A percentile compares a stretch with the other conserved stretches of the same genome.
These are phyloP conservation scores for Melolontha melolontha DNA, from an alignment of 2,888 invertebrate species.

Conservation along the genomic window DNA sequence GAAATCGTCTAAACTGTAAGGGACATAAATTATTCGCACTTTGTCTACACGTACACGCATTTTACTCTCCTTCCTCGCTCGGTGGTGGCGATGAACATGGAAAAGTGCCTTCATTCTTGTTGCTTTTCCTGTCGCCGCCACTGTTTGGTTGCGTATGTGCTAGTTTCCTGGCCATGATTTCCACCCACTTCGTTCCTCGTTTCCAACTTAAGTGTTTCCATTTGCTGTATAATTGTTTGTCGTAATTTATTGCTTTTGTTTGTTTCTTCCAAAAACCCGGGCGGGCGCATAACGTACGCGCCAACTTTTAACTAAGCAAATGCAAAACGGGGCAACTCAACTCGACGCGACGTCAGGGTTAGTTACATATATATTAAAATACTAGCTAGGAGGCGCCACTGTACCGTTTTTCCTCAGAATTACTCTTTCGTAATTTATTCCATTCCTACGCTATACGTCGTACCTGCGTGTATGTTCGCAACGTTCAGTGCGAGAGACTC, in stretches of 20 bases:
- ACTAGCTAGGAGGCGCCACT: too few species aligned
- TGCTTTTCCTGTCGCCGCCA: constrained; percentile 40
- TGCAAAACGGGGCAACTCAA: constrained; percentile 14
- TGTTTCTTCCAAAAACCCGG: constrained; percentile 41
- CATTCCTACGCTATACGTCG: too few species aligned
- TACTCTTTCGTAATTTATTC: too few species aligned
- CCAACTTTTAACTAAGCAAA: constrained; percentile 33
- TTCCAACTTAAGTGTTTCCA: constrained; percentile 48
- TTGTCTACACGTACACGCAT: constrained; percentile 50
- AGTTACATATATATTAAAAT: not conserved
- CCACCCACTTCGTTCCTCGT: constrained; percentile 50
- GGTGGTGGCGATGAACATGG: constrained; percentile 35
- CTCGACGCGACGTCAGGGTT: not conserved
- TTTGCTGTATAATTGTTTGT: constrained; percentile 58
- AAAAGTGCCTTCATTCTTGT: constrained; percentile 33
- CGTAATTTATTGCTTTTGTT: constrained; percentile 54
- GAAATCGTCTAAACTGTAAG: constrained; percentile 50
- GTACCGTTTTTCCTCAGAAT: too few species aligned
- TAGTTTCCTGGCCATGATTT: constrained; percentile 47
- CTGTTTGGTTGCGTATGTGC: constrained; percentile 45
- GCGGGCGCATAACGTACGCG: constrained; percentile 20
- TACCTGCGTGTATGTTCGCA: too few species aligned
- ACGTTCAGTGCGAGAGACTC: too few species aligned
- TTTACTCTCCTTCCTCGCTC: constrained; percentile 47
- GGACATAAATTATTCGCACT: constrained; percentile 54